phyloP scores from a whole-genome alignment of 2,113 vertebrate species.

The Okapia johnstoni region DNA sequence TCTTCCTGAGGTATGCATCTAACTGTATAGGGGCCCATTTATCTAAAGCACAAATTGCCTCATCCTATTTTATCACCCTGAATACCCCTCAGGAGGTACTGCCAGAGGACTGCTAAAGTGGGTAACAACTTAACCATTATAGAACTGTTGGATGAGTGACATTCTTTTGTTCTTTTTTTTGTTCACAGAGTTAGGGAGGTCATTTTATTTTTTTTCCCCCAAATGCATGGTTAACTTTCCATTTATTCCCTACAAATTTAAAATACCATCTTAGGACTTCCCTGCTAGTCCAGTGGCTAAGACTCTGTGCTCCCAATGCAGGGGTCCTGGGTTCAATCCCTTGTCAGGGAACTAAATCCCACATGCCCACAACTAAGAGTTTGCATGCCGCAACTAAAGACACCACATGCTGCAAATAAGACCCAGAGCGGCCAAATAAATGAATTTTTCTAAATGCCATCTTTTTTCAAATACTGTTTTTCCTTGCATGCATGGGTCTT shows the following conservation, averaged over 20 bases:
- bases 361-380: background rate
- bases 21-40: background rate
- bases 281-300: background rate
- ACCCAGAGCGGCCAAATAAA: background rate
- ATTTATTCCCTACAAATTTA: background rate
- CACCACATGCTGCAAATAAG: background rate
- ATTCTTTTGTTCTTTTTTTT: background rate
- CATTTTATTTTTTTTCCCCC: background rate
- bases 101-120: background rate
- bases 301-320: background rate
- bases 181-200: background rate
- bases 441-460: rapidly evolving
- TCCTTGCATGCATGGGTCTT: background rate
- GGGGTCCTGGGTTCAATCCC: background rate
- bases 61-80: background rate
- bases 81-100: background rate
- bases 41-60: background rate
- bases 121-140: background rate
- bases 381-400: background rate
- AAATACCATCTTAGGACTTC: background rate
- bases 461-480: background rate
- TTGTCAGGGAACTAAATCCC: background rate
- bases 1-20: background rate
- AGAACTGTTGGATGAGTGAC: background rate
- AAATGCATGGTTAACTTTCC: background rate